Evolutionary conservation across 2,113 vertebrate genomes (phyloP), one percentile per base, ranked within the genome.

Genomic region (Meles meles): DNA sequence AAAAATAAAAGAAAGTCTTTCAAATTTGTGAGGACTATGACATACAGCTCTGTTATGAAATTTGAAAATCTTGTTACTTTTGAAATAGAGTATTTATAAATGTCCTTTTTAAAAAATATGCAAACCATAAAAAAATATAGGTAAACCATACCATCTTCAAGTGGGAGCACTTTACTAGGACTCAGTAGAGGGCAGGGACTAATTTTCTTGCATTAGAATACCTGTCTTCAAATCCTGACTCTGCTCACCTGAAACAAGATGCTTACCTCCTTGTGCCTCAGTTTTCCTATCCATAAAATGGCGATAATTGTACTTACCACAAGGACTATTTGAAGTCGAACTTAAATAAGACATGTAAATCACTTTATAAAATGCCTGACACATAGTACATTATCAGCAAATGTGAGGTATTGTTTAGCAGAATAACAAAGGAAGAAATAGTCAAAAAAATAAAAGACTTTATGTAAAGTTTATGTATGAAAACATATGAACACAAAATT

Each of bases 371-470:
- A 74, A 57, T 67, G 27, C 11, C 39, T 34, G 65, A 84, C 9
- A 79, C 15, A 76, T 29, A 59, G 29, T 23, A 61, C 81, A 39
- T 89, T 49, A 55, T 93, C 31, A 67, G 23, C 61, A 21, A 63
- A 44, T 20, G 27, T 61, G 80, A 89, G 63, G 9, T 63, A 29
- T 86, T 88, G 61, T 85, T 81, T 97, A 90, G 17, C 23, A 57
- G 2, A 42, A 61, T 49, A 94, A 27, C 47, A 86, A 91, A 88
- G 71, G 25, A 52, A 87, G 52, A 31, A 52, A 87, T 44, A 20
- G 67, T 88, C 63, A 44, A 13, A 81, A 82, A 96, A 85, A 31
- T 31, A 82, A 96, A 92, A 44, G 13, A 90, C 12, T 95, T 85
- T 49, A 42, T 63, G 27, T 67, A 37, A 80, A 92, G 27, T 3